A percentile compares a stretch with the other conserved stretches of the same genome.
Evolutionary conservation across 2,113 vertebrate species (phyloP).

Genomic region (Scytalopus superciliaris): DNA sequence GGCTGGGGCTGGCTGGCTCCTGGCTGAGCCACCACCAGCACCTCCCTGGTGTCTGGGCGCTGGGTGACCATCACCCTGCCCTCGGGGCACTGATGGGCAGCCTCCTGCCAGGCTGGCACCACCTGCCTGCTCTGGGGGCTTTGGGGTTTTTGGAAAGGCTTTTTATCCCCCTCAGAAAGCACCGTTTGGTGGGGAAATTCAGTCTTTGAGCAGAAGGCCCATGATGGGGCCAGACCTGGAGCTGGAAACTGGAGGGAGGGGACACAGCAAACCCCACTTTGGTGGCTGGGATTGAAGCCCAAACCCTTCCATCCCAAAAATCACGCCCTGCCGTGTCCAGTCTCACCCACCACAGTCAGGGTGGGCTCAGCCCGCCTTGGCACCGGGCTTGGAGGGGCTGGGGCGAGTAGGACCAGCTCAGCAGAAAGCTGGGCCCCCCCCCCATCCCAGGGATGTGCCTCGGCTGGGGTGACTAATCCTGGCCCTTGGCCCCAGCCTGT

Average conservation of each 20-base stretch:
- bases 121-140: not conserved
- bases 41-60: not conserved
- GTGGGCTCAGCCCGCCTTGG: not conserved
- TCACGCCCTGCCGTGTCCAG: fast-evolving
- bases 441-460: not conserved
- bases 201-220: not conserved
- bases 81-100: not conserved
- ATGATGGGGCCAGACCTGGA: fast-evolving
- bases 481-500: not conserved
- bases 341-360: fast-evolving
- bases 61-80: not conserved
- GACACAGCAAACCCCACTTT: fast-evolving
- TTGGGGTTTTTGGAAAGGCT: not conserved
- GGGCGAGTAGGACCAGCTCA: not conserved
- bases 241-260: not conserved
- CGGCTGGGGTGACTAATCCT: not conserved
- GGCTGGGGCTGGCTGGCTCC: not conserved
- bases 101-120: not conserved
- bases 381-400: fast-evolving
- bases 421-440: not conserved
- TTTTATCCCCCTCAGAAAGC: not conserved
- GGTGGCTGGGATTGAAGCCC: fast-evolving
- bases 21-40: not conserved
- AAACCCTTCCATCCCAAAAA: not conserved
- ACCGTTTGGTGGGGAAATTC: not conserved